A percentile compares a stretch with the other conserved stretches of the same genome.
phyloP scores from a whole-genome alignment of 2,888 invertebrate species.

The Pyrrhosoma nymphula region DNA sequence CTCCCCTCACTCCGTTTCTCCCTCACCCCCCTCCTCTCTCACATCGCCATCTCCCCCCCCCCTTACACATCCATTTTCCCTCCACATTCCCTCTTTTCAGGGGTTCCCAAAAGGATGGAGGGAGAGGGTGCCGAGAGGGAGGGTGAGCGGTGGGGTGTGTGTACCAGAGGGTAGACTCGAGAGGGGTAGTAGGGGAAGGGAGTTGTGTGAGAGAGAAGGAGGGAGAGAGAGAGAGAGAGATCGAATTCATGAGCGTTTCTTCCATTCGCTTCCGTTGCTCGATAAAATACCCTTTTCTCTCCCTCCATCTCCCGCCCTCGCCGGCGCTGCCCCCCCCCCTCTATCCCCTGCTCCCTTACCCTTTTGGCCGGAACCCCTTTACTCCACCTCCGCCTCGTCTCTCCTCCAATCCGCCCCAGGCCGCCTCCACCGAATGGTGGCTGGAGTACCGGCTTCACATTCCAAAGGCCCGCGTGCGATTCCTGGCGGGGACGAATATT shows the following conservation, averaged over 20 bases:
- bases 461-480: neutral
- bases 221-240: conserved; percentile 38
- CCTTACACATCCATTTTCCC: conserved; percentile 6
- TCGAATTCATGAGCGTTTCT: conserved; percentile 66
- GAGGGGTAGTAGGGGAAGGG: neutral
- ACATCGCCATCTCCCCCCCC: neutral
- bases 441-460: neutral
- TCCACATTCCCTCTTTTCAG: conserved; percentile 52
- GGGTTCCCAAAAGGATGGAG: neutral
- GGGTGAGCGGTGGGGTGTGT: neutral
- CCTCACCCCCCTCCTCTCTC: neutral
- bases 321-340: no score
- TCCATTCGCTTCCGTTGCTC: conserved; percentile 60
- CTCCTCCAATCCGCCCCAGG: no score
- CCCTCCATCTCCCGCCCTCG: neutral
- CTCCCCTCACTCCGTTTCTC: neutral
- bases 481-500: neutral
- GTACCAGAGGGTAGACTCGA: neutral
- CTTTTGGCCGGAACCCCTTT: neutral
- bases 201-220: neutral
- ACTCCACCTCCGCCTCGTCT: neutral
- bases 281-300: conserved; percentile 50
- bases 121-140: neutral
- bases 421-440: no score
- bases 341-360: no score